Conservation (phyloP, 1,140 invertebrate genomes). For the Tetramorium alpestre region DNA sequence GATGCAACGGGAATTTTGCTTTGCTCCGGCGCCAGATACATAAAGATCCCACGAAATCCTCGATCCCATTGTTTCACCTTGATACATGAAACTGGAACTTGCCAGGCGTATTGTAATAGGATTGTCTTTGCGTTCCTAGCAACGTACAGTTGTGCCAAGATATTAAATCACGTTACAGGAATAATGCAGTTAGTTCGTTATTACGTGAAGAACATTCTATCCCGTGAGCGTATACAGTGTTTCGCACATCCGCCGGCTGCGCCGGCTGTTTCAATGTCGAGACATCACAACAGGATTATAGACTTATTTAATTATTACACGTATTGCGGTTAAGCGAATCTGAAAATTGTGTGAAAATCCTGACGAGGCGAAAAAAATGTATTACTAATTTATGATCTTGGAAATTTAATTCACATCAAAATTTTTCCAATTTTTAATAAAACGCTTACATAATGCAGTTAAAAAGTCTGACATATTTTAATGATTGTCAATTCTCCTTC, state of each 20-base stretch:
- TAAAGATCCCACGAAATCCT: constrained; percentile 58
- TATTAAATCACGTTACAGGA: constrained; percentile 61
- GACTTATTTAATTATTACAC: constrained; percentile 28
- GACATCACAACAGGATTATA: constrained; percentile 23
- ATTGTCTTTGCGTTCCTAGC: constrained; percentile 58
- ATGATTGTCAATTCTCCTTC: background rate
- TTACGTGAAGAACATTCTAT: constrained; percentile 57
- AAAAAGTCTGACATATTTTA: background rate
- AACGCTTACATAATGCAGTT: background rate
- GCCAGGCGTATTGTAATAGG: constrained; percentile 59
- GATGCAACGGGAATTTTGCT: constrained; percentile 60
- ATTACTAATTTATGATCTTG: background rate
- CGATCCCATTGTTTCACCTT: constrained; percentile 57
- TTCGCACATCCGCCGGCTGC: constrained; percentile 14
- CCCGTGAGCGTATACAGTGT: constrained; percentile 23
- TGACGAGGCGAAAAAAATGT: background rate
- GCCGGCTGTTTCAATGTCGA: constrained; percentile 42
- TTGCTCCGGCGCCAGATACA: constrained; percentile 31
- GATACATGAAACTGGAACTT: constrained; percentile 61
- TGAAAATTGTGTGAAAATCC: background rate
- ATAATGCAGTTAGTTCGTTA: constrained; percentile 62
- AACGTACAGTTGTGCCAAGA: constrained; percentile 57
- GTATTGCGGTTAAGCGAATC: constrained; percentile 9
- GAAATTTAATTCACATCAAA: background rate
- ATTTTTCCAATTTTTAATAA: background rate